Conservation (phyloP, 1,140 invertebrate genomes). For the Pseudomyrmex flavicornis region DNA sequence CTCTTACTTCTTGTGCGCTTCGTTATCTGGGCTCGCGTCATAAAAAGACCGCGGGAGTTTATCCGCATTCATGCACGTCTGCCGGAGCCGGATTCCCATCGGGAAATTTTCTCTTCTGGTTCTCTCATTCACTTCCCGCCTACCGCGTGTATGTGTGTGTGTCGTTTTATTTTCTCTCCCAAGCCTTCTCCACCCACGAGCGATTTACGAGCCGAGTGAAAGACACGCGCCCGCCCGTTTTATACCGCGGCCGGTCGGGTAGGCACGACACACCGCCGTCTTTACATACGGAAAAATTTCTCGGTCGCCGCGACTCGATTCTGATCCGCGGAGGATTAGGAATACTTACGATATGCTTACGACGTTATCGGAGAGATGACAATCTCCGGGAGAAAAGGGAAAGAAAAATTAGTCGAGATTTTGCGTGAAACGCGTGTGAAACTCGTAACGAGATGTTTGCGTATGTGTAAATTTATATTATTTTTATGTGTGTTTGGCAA, state of each 20-base stretch:
- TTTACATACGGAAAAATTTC: constrained; percentile 73
- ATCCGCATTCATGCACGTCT: constrained; percentile 51
- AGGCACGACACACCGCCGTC: constrained; percentile 37
- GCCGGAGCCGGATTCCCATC: constrained; percentile 63
- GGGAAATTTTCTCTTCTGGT: constrained; percentile 72
- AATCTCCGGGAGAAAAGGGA: background rate
- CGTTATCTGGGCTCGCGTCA: constrained; percentile 62
- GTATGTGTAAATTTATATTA: background rate
- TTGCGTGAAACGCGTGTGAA: background rate
- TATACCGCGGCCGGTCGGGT: constrained; percentile 58
- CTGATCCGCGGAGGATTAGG: constrained; percentile 17
- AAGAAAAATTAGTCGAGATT: background rate
- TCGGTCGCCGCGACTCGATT: constrained; percentile 21
- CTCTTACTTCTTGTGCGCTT: background rate
- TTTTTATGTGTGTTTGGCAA: background rate
- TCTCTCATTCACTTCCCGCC: background rate
- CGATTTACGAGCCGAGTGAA: constrained; percentile 76
- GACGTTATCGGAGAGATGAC: constrained; percentile 16
- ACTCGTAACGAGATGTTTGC: background rate
- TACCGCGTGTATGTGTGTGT: constrained; percentile 21
- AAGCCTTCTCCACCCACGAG: constrained; percentile 74
- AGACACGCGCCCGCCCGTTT: constrained; percentile 74
- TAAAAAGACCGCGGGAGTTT: constrained; percentile 70
- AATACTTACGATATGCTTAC: constrained; percentile 18
- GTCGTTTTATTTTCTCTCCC: constrained; percentile 54